Conservation (phyloP, 2,113 vertebrate genomes). For the Xenus cinereus region DNA sequence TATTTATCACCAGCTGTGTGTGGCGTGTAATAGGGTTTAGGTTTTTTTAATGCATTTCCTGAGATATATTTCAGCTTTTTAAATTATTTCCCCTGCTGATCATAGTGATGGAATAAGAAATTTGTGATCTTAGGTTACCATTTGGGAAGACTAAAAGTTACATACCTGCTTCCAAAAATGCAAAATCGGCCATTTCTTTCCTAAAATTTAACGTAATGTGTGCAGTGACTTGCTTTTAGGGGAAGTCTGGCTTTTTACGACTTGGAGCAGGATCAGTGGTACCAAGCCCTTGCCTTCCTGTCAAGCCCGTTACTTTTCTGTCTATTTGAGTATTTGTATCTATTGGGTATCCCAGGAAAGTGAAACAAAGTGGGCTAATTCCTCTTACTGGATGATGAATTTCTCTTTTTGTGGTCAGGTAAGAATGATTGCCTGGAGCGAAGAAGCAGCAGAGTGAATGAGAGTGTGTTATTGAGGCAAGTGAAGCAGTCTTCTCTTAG, state of each 20-base stretch:
- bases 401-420: conserved; percentile 13
- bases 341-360: neutral
- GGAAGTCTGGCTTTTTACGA: neutral
- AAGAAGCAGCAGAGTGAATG: neutral
- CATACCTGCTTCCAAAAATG: neutral
- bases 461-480: neutral
- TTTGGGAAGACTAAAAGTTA: neutral
- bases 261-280: neutral
- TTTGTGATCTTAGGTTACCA: neutral
- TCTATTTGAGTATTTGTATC: neutral
- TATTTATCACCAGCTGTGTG: neutral
- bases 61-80: neutral
- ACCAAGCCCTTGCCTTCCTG: neutral
- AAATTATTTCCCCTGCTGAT: neutral
- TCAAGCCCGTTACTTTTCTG: neutral
- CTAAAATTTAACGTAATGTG: neutral
- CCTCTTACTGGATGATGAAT: conserved; percentile 26
- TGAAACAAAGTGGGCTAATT: conserved; percentile 7
- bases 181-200: neutral
- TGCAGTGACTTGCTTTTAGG: neutral
- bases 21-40: neutral
- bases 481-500: neutral
- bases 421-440: neutral
- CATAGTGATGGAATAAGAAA: neutral
- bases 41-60: neutral